Conservation (phyloP, 2,888 invertebrate genomes). For the Troilus luridus region DNA sequence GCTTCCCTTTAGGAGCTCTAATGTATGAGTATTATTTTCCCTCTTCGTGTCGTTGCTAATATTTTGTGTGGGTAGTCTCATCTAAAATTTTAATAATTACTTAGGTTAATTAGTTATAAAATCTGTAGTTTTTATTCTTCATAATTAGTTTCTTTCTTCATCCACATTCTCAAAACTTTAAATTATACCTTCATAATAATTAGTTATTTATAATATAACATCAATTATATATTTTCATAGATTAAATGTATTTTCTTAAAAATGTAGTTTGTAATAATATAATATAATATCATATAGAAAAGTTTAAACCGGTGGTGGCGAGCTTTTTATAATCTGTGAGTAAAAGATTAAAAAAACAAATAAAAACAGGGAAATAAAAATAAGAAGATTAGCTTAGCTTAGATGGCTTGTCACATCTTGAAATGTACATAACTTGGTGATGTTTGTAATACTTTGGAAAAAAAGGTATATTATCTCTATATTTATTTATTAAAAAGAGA, state of each 20-base stretch:
- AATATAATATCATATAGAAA: background rate
- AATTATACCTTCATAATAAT: background rate
- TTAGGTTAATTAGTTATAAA: background rate
- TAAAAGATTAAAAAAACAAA: background rate
- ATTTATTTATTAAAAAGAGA: background rate
- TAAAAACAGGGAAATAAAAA: no score
- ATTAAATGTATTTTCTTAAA: constrained; percentile 31
- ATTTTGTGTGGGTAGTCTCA: background rate
- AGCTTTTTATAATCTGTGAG: background rate
- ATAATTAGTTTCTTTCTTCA: background rate
- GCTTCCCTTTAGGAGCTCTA: constrained; percentile 38
- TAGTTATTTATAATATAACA: background rate
- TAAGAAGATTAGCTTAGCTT: background rate
- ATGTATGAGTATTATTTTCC: background rate
- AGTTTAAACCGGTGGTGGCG: background rate
- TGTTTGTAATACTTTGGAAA: background rate
- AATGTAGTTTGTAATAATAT: background rate
- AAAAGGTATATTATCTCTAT: background rate
- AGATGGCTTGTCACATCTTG: background rate
- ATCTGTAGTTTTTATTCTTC: background rate
- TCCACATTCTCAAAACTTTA: background rate
- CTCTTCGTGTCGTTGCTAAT: background rate
- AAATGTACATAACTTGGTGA: background rate
- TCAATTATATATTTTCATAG: background rate
- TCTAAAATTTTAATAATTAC: background rate